Conservation (phyloP, 2,888 invertebrate genomes). For the Acanthoscelides obtectus region DNA sequence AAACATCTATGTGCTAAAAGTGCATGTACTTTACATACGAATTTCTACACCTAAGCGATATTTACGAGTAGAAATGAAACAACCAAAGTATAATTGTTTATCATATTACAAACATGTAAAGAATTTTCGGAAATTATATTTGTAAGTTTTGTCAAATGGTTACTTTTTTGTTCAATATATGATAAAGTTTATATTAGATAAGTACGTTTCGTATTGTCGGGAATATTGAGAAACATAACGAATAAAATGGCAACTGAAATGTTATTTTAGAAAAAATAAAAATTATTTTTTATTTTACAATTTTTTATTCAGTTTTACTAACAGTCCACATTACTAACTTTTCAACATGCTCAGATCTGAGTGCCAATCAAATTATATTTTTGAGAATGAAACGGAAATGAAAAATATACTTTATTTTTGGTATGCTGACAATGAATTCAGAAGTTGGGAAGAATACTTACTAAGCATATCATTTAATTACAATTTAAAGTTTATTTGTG, state of each 20-base stretch:
- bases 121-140: neutral
- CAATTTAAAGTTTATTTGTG: neutral
- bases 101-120: neutral
- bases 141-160: neutral
- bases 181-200: neutral
- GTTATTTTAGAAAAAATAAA: conserved; percentile 18
- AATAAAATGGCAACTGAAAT: neutral
- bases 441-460: neutral
- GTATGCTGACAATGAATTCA: too few species aligned
- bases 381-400: neutral
- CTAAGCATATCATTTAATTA: neutral
- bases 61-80: neutral
- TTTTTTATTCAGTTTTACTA: conserved; percentile 20
- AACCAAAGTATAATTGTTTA: neutral
- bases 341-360: neutral
- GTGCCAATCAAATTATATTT: neutral
- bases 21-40: neutral
- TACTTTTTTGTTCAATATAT: neutral
- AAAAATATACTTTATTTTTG: too few species aligned
- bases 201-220: neutral
- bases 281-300: conserved; percentile 24
- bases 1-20: neutral
- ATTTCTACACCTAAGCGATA: neutral
- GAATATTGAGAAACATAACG: neutral
- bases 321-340: conserved; percentile 15